These are phyloP conservation scores for Mimas tiliae DNA, from an alignment of 2,888 invertebrate genomes.

Conservation along the genomic window DNA sequence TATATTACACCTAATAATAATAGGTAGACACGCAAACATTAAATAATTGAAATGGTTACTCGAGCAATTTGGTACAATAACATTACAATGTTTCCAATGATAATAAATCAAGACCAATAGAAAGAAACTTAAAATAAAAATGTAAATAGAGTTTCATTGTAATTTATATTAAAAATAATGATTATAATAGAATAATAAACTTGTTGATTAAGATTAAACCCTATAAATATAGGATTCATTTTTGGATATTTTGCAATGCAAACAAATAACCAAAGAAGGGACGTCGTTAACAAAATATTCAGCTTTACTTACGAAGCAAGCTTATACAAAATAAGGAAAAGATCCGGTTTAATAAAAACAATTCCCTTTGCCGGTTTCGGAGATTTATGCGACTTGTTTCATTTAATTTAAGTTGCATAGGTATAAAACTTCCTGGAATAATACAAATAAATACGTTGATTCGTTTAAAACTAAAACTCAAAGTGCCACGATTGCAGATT, in stretches of 20 bases:
- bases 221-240: not conserved
- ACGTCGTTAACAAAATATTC: not conserved
- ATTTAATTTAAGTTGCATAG: slow-evolving; percentile 1
- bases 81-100: no score
- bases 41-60: no score
- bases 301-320: not conserved
- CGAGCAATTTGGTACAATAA: no score
- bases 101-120: no score
- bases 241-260: slow-evolving; percentile 10
- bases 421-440: not conserved
- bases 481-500: not conserved
- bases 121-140: no score
- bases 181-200: no score
- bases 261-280: not conserved
- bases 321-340: slow-evolving; percentile 13
- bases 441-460: not conserved
- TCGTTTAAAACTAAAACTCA: not conserved
- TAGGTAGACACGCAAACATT: no score
- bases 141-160: no score
- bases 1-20: no score
- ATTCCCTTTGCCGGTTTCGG: not conserved
- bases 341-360: slow-evolving; percentile 10
- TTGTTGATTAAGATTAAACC: no score
- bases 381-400: slow-evolving; percentile 3
- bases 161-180: no score